Percentiles rank a stretch among this genome's conserved stretches.
These are phyloP conservation scores for Anser cygnoides DNA, from an alignment of 2,113 vertebrate species.

Conservation along the genomic window DNA sequence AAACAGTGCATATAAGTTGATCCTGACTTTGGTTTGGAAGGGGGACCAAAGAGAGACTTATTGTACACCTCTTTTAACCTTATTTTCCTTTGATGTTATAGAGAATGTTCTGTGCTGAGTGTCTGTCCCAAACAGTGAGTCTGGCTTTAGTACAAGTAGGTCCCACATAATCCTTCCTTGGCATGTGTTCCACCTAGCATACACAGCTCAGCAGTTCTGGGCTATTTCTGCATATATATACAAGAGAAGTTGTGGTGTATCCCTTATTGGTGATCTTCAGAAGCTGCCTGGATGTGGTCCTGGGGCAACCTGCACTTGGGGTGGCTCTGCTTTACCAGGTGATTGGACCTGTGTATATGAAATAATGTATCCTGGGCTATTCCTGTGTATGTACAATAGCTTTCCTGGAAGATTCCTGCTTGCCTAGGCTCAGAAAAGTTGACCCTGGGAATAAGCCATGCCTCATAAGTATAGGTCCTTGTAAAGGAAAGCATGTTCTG, in stretches of 20 bases:
- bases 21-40: background rate
- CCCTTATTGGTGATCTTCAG: background rate
- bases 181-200: background rate
- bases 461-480: accelerated
- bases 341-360: background rate
- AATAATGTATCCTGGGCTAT: background rate
- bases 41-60: background rate
- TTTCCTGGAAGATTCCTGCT: background rate
- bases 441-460: background rate
- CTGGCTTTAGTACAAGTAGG: background rate
- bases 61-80: background rate
- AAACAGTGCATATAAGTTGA: background rate
- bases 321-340: too few relatives aligned
- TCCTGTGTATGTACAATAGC: background rate
- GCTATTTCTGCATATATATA: background rate
- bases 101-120: background rate
- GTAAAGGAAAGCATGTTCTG: background rate
- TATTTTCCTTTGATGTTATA: background rate
- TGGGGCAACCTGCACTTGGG: background rate
- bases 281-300: background rate
- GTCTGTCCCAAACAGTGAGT: accelerated
- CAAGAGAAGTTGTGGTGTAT: background rate
- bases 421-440: background rate
- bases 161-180: background rate
- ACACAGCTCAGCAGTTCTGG: background rate